These are phyloP conservation scores for Benthosema pterotum DNA, from an alignment of 2,797 vertebrate species.

Conservation along the genomic window DNA sequence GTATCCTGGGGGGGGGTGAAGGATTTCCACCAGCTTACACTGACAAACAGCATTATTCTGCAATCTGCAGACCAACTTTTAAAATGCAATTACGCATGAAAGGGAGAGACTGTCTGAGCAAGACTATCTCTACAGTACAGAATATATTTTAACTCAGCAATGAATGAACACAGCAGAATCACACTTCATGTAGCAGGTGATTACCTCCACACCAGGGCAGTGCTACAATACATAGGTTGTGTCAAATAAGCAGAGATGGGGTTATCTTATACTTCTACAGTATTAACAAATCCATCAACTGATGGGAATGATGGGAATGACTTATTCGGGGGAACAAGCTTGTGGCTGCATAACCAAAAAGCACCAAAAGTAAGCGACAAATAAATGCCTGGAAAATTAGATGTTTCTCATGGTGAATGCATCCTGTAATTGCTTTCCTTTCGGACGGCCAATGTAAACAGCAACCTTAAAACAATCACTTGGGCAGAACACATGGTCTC, in stretches of 20 bases:
- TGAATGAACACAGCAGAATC: conserved; percentile 22
- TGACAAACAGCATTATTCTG: conserved; percentile 24
- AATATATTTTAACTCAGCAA: conserved; percentile 8
- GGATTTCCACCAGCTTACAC: conserved; percentile 11
- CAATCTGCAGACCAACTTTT: conserved; percentile 2
- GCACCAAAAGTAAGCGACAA: conserved; percentile 6
- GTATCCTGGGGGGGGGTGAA: neutral
- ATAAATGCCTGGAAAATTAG: conserved; percentile 39
- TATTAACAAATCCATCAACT: conserved; percentile 19
- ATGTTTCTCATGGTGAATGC: conserved; percentile 25
- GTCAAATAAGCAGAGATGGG: conserved; percentile 17
- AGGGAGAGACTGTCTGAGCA: neutral
- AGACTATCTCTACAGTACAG: conserved; percentile 2
- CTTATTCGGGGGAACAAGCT: conserved; percentile 22
- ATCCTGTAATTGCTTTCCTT: conserved; percentile 26
- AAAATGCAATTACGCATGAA: neutral
- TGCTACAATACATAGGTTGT: conserved; percentile 9
- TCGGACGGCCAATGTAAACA: conserved; percentile 24
- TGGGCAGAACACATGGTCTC: conserved; percentile 15
- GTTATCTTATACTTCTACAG: conserved; percentile 9
- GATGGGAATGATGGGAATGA: conserved; percentile 27
- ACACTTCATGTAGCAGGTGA: conserved; percentile 18
- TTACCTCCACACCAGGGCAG: conserved; percentile 24
- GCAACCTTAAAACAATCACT: conserved; percentile 29
- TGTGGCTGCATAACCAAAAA: conserved; percentile 28